Evolutionary conservation across 2,113 vertebrate genomes (phyloP).

Genomic region (Promerops cafer): DNA sequence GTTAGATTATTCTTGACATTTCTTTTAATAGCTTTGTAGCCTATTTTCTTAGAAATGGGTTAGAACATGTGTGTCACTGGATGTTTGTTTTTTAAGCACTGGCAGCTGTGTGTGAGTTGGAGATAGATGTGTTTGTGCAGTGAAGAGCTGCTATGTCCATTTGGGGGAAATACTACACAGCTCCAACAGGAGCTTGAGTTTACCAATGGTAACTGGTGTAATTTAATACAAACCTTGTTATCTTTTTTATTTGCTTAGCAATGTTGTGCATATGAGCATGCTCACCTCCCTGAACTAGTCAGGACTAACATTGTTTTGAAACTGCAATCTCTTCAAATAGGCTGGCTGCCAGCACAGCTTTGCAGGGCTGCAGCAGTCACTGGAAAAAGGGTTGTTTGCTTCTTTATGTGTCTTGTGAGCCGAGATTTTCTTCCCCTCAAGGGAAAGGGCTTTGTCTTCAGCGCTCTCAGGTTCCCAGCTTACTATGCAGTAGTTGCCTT

Average conservation of each 20-base stretch:
- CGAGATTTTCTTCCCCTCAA: background rate
- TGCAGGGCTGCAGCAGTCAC: background rate
- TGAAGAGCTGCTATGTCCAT: constrained; percentile 18
- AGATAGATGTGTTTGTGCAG: constrained; percentile 42
- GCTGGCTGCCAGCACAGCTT: constrained; percentile 7
- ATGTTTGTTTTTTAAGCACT: constrained; percentile 55
- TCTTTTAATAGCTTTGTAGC: constrained; percentile 50
- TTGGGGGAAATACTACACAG: constrained; percentile 25
- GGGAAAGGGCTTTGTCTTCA: constrained; percentile 3
- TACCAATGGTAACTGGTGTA: background rate
- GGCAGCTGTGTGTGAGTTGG: constrained; percentile 36
- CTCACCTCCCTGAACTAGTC: background rate
- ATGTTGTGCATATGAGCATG: background rate
- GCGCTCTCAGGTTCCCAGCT: constrained; percentile 18
- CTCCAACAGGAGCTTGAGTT: constrained; percentile 7
- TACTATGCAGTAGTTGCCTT: background rate
- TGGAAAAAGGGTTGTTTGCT: background rate
- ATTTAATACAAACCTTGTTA: constrained; percentile 3
- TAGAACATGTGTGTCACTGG: constrained; percentile 52
- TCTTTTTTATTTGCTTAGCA: constrained; percentile 33
- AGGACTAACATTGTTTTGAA: constrained; percentile 30
- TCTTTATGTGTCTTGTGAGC: background rate
- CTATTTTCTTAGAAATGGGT: constrained; percentile 58
- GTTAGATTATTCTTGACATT: constrained; percentile 6
- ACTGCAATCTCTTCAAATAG: constrained; percentile 34